Evolutionary conservation across 1,140 invertebrate species (phyloP).

Genomic region (Bombus terrestris): DNA sequence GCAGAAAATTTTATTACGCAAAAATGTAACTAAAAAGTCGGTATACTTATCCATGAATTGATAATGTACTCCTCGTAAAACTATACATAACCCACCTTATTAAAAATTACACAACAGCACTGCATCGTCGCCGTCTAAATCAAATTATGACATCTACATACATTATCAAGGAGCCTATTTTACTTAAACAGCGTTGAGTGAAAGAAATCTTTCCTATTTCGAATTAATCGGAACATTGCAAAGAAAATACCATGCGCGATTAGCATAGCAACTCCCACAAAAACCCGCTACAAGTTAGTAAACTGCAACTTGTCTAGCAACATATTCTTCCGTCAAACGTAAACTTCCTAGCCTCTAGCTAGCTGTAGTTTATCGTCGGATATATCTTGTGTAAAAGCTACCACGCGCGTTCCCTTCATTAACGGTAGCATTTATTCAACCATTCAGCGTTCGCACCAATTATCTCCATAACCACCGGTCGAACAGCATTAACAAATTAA

Average conservation of each 20-base stretch:
- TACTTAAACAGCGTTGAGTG: background rate
- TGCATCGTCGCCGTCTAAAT: no score
- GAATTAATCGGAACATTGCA: background rate
- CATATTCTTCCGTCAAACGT: background rate
- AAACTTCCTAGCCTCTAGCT: background rate
- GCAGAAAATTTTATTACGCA: no score
- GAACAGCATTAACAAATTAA: conserved; percentile 31
- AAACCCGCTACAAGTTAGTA: background rate
- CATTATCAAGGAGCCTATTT: no score
- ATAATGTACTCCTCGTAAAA: no score
- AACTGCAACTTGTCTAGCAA: no score
- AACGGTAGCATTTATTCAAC: background rate
- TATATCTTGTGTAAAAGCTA: background rate
- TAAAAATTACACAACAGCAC: no score
- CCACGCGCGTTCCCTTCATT: background rate
- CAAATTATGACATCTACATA: no score
- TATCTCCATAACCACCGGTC: background rate
- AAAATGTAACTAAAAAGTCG: no score
- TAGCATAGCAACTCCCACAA: background rate
- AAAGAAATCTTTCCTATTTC: background rate
- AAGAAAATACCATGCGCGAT: background rate
- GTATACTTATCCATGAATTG: no score
- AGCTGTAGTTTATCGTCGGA: background rate
- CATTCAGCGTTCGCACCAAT: background rate
- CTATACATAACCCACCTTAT: no score